phyloP scores from a whole-genome alignment of 2,113 vertebrate species.

The Macrotus californicus region DNA sequence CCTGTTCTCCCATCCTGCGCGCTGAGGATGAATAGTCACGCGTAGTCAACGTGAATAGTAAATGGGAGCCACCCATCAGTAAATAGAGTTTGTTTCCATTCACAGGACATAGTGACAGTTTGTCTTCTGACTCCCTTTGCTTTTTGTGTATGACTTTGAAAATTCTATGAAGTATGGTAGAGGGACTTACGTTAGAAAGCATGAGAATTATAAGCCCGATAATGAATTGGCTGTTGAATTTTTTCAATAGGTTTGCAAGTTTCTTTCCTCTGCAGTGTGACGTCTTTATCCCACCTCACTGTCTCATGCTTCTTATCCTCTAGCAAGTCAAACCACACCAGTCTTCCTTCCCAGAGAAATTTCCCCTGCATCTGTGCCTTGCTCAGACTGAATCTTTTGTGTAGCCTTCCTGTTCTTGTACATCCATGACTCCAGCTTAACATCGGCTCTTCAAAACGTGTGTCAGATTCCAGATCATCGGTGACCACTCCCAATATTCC shows the following conservation, averaged over 20 bases:
- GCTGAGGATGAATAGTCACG: not conserved
- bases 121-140: not conserved
- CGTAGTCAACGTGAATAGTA: not conserved
- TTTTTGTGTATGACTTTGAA: not conserved
- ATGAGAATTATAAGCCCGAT: not conserved
- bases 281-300: not conserved
- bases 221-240: not conserved
- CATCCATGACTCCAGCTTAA: not conserved
- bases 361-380: not conserved
- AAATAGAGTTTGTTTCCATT: not conserved
- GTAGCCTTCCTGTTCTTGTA: not conserved
- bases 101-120: not conserved
- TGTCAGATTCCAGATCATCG: not conserved
- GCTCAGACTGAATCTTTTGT: not conserved
- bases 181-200: not conserved
- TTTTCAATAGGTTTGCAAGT: not conserved
- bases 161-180: not conserved
- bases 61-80: not conserved
- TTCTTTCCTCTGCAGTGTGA: not conserved
- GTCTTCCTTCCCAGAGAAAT: not conserved
- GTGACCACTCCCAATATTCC: not conserved
- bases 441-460: not conserved
- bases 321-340: not conserved
- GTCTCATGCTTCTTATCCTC: not conserved
- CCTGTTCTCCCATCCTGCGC: not conserved